phyloP scores from a whole-genome alignment of 2,797 vertebrate genomes.

The Mormyrops attenuatus region DNA sequence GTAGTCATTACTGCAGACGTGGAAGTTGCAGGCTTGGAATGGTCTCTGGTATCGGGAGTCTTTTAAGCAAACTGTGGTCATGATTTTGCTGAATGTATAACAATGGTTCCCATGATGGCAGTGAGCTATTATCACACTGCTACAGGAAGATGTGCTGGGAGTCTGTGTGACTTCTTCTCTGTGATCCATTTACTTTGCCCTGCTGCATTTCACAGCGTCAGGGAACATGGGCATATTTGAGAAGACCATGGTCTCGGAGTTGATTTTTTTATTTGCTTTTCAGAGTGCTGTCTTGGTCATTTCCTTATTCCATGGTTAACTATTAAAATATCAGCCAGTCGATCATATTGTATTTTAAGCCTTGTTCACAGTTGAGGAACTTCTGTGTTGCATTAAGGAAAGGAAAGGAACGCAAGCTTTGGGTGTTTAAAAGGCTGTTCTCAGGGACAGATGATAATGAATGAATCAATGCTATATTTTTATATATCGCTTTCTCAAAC shows the following conservation, averaged over 20 bases:
- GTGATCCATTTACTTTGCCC: neutral
- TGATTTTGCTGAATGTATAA: neutral
- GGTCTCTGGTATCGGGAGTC: neutral
- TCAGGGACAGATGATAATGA: neutral
- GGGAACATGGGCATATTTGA: neutral
- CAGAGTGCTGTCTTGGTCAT: neutral
- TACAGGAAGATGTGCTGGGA: neutral
- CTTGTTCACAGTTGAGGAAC: neutral
- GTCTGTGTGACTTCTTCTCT: neutral
- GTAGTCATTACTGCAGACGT: neutral
- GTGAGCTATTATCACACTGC: neutral
- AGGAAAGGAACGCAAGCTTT: neutral
- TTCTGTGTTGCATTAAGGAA: neutral
- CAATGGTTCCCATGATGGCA: neutral
- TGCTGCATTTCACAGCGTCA: neutral
- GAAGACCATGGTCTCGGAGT: neutral
- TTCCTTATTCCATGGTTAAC: conserved; percentile 11
- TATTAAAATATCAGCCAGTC: neutral
- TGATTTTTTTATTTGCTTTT: conserved; percentile 5
- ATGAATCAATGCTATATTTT: neutral
- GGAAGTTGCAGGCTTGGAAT: neutral
- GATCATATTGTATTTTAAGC: neutral
- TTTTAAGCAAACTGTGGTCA: neutral
- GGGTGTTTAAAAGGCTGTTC: neutral
- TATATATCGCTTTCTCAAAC: neutral